Percentiles rank a stretch among this genome's conserved stretches.
Conservation (phyloP, 2,113 vertebrate species). For the Oriolus oriolus region DNA sequence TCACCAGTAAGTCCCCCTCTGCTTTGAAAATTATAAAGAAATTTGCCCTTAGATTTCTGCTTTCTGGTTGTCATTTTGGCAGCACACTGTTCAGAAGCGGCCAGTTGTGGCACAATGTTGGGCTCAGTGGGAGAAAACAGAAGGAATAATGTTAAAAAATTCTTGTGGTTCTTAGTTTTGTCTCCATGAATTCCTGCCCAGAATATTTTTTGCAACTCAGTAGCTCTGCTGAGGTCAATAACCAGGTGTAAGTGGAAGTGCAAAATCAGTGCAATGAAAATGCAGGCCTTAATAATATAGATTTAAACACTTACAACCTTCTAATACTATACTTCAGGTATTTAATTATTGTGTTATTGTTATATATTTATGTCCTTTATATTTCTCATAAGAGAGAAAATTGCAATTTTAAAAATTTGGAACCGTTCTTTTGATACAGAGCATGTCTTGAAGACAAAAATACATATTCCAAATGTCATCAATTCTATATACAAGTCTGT, state of each 20-base stretch:
- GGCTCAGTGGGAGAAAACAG: background rate
- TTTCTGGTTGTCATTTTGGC: background rate
- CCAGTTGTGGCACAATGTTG: fast-evolving
- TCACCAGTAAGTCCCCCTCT: background rate
- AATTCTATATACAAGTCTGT: background rate
- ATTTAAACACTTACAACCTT: background rate
- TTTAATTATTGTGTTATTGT: background rate
- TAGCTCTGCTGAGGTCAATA: background rate
- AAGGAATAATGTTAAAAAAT: background rate
- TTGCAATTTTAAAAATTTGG: background rate
- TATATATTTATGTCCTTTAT: background rate
- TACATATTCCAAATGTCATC: background rate
- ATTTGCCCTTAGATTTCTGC: background rate
- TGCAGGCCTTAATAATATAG: background rate
- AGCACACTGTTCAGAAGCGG: background rate
- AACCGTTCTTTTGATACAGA: background rate
- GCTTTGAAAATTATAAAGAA: background rate
- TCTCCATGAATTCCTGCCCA: background rate
- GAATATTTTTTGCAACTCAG: background rate
- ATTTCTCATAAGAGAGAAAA: background rate
- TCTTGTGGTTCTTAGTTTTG: background rate
- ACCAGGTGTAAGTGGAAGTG: background rate
- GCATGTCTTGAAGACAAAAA: background rate
- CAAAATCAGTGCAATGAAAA: background rate
- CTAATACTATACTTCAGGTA: background rate